phyloP scores from a whole-genome alignment of 2,113 vertebrate genomes.

The Serinus canaria region DNA sequence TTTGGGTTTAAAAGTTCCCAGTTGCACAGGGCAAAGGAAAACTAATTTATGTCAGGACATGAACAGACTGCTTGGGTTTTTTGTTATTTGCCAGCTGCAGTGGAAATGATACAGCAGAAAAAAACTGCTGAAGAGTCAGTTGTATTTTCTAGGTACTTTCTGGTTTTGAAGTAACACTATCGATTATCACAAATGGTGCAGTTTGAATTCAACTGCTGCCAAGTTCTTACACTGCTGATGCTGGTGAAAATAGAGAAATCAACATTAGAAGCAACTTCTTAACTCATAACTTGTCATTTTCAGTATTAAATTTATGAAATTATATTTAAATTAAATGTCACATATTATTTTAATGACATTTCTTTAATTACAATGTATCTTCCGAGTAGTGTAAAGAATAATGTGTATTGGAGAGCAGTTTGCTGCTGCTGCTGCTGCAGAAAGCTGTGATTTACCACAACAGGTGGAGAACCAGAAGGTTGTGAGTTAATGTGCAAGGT shows the following conservation, averaged over 20 bases:
- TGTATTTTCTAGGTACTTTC: slow-evolving; percentile 43
- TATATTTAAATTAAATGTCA: background rate
- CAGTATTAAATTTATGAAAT: background rate
- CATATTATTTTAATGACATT: background rate
- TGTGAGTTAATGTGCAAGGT: background rate
- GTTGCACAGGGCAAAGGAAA: background rate
- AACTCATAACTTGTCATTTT: background rate
- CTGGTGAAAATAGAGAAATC: background rate
- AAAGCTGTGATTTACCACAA: background rate
- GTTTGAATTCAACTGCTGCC: background rate
- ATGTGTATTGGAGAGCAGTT: background rate
- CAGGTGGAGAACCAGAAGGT: background rate
- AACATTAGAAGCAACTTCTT: background rate
- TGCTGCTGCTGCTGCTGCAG: background rate
- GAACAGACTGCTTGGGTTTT: background rate
- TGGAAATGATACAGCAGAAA: slow-evolving; percentile 54
- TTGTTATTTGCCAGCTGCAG: background rate
- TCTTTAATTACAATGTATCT: background rate
- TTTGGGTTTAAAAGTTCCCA: background rate
- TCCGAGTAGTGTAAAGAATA: background rate
- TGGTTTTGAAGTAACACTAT: background rate
- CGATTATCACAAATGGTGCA: background rate
- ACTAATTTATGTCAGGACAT: background rate
- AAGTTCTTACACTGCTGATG: background rate
- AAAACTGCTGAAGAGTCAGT: slow-evolving; percentile 27